Base-by-base conservation (phyloP, 1,140 invertebrate genomes). In the Drosophila sp. region DNA sequence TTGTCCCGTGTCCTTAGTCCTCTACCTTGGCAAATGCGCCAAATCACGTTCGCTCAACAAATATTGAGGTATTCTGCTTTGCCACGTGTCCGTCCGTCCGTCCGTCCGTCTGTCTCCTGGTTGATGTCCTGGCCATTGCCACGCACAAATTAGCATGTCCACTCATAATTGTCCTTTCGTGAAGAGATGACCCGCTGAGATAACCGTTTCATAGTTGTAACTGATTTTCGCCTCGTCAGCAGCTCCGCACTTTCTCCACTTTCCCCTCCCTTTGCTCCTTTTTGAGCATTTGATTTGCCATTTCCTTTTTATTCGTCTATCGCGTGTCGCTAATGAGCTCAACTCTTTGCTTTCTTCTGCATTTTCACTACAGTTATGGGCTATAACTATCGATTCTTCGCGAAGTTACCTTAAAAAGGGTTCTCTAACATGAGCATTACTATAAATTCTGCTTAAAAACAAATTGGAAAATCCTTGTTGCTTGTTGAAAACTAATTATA, bases 31-130 rank as follows among this genome's bases (percentile, higher is more conserved):
- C 67, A 83, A 90, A 89, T 73, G 89, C 82, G 89, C 78, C 76
- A 91, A 91, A 91, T 91, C 90, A 91, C 89, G 89, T 90, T 83
- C 64, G 72, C 62, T 84, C 80, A 72, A 89, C 89, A 80, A 91
- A 89, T 91, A 91, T 91, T 91, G 89, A 90, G 86, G 79, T 78
- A 91, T 91, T 91, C 80, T 91, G 89, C 84, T 91, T 91, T 91
- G 63, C 75, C 73, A 69, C 59, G 53, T 69, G 69, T 63, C 54
- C 40, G 14, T 38, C 36, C 9, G n/a, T 38, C n/a, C n/a, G 69
- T 63, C 54, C 40, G 14, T 38, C 36, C 9, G n/a, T 38, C n/a
- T n/a, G n/a, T 38, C n/a, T 38, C 3, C 36, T 13, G 11, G 6
- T 25, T 16, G 45, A 21, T 18, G n/a, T 7, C 40, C 63, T 27